Evolutionary conservation across 2,113 vertebrate species (phyloP), one percentile per base, ranked within the genome.

Genomic region (Thermophis baileyi): DNA sequence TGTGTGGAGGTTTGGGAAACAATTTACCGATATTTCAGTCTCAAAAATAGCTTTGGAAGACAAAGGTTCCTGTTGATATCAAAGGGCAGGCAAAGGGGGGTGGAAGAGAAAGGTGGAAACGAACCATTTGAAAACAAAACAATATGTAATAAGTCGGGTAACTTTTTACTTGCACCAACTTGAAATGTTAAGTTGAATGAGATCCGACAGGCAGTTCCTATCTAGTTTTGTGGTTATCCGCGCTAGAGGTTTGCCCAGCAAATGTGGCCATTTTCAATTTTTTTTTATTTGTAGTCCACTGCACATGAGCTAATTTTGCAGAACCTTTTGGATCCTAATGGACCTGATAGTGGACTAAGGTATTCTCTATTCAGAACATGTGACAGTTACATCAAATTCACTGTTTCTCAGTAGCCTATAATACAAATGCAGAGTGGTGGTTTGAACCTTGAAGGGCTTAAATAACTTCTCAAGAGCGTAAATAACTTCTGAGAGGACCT

Each of bases 11-110:
- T 96, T 97, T 97, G 97, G 97, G 96, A 98, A 98, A 97, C 97
- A 97, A 98, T 98, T 98, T 97, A 97, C 97, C 44, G 97, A 97
- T 97, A 97, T 96, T 98, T 98, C 97, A 96, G 97, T 96, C 97
- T 96, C 88, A 86, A 97, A 97, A 98, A 98, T 97, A 97, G 96
- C 97, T 98, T 97, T 94, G 97, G 97, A 97, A 98, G 98, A 98
- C 97, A 98, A 98, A 97, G 96, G 95, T 95, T 94, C 96, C 97
- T 95, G 96, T 97, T 97, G 98, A 97, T 96, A 97, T 95, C 91
- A 86, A 60, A 93, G 25, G 44, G 54, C 46, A 63, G 74, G 46
- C 53, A 12, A 16, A 2, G 51, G 11, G 11, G 14, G 6, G 11
- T 0, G 54, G 12, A 6, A 53, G 55, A 50, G 20, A 87, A 60